Evolutionary conservation across 1,140 invertebrate genomes (phyloP).

Genomic region (Drosophila paulistorum): DNA sequence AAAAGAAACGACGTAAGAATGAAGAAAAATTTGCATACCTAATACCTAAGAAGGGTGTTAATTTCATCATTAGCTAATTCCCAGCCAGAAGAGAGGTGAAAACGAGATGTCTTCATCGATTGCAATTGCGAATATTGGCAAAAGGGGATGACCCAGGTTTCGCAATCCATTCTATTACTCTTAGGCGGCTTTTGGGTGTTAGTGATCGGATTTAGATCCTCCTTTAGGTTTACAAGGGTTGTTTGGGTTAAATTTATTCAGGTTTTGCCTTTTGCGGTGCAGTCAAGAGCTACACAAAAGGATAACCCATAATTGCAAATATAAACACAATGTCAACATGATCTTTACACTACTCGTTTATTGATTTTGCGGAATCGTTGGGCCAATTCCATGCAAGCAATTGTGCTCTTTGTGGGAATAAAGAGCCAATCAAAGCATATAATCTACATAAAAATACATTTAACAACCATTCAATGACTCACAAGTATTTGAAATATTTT

Average conservation of each 20-base stretch:
- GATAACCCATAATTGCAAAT: conserved; percentile 65
- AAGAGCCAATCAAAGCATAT: too few species aligned
- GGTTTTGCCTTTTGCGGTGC: conserved; percentile 34
- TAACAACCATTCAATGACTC: too few species aligned
- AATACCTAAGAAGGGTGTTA: conserved; percentile 55
- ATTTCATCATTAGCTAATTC: conserved; percentile 62
- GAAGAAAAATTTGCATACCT: conserved; percentile 43
- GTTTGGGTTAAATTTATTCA: not conserved
- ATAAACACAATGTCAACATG: conserved; percentile 61
- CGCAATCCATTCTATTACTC: not conserved
- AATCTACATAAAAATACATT: too few species aligned
- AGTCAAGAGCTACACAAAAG: conserved; percentile 59
- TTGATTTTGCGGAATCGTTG: not conserved
- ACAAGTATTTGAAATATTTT: too few species aligned
- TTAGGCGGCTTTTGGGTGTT: too few species aligned
- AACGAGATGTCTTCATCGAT: conserved; percentile 44
- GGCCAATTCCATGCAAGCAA: too few species aligned
- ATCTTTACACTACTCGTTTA: conserved; percentile 26
- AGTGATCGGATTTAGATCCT: conserved; percentile 1
- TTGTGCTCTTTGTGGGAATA: too few species aligned
- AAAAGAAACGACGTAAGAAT: not conserved
- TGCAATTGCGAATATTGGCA: conserved; percentile 39
- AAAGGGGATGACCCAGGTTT: conserved; percentile 14
- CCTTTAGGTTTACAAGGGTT: conserved; percentile 16
- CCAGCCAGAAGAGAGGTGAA: conserved; percentile 5